These are phyloP conservation scores for Oopsacas minuta DNA, from an alignment of 37 sponge, comb jelly and placozoan genomes.

Conservation along the genomic window DNA sequence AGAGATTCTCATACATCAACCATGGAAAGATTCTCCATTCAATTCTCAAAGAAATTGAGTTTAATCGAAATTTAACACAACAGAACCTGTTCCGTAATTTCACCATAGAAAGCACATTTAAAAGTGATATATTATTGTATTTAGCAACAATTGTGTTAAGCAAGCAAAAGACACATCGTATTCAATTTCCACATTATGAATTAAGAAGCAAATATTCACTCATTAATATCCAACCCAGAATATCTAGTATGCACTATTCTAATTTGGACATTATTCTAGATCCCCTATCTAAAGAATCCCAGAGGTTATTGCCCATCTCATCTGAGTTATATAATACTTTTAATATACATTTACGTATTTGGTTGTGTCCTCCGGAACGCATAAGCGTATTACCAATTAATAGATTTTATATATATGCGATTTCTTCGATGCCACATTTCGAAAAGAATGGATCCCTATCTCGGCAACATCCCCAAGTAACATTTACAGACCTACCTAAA, in stretches of 20 bases:
- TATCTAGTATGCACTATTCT: background rate
- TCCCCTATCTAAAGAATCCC: background rate
- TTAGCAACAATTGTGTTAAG: background rate
- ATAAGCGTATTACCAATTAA: background rate
- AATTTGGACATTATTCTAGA: background rate
- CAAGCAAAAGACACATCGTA: background rate
- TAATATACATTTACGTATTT: background rate
- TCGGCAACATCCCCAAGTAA: background rate
- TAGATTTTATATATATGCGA: background rate
- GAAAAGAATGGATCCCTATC: background rate
- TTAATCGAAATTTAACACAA: too few relatives aligned
- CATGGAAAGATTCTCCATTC: too few relatives aligned
- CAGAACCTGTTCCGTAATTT: too few relatives aligned
- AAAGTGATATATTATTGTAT: background rate
- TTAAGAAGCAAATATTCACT: background rate
- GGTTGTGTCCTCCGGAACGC: background rate
- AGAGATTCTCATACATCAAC: background rate
- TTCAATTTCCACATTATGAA: background rate
- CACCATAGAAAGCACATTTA: too few relatives aligned
- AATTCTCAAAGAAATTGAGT: too few relatives aligned
- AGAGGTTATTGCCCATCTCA: background rate
- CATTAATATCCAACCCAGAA: background rate
- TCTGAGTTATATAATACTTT: background rate
- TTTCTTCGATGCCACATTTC: background rate
- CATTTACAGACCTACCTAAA: constrained; percentile 56